A percentile compares a stretch with the other conserved stretches of the same genome.
phyloP scores from a whole-genome alignment of 2,113 vertebrate species.

The Hiodon tergisus region DNA sequence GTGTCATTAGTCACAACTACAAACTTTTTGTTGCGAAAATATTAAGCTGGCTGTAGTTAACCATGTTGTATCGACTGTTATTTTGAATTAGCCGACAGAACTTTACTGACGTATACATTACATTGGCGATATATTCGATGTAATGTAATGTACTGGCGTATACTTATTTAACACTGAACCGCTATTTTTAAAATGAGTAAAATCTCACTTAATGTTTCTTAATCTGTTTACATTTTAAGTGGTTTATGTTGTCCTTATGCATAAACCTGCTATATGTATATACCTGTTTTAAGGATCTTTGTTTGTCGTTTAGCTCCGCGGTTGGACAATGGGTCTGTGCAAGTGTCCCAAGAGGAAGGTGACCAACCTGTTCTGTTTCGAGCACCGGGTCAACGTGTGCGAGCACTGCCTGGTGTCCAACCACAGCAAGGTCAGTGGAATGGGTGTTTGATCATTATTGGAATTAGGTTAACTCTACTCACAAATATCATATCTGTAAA shows the following conservation, averaged over 20 bases:
- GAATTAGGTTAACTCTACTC: background rate
- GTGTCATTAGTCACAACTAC: too few species aligned
- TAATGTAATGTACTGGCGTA: too few species aligned
- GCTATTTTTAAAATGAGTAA: background rate
- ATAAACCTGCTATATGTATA: background rate
- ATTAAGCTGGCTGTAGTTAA: too few species aligned
- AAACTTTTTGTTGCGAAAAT: too few species aligned
- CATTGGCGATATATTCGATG: too few species aligned
- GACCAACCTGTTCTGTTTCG: constrained; percentile 88
- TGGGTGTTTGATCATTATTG: background rate
- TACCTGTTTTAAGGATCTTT: background rate
- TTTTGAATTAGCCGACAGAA: too few species aligned
- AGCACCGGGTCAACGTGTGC: constrained; percentile 88
- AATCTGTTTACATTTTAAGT: background rate
- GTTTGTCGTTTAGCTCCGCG: constrained; percentile 17
- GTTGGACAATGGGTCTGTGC: constrained; percentile 79
- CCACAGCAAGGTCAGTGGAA: constrained; percentile 76
- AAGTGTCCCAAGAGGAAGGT: constrained; percentile 91
- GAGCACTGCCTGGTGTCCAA: constrained; percentile 87
- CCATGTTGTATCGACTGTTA: too few species aligned
- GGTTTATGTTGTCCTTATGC: background rate
- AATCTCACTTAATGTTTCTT: background rate
- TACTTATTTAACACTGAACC: background rate
- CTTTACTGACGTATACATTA: too few species aligned
- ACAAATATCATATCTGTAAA: background rate